Percentiles rank a stretch among this genome's conserved stretches.
Conservation (phyloP, 2,888 invertebrate genomes). For the Herminia tarsipennalis region DNA sequence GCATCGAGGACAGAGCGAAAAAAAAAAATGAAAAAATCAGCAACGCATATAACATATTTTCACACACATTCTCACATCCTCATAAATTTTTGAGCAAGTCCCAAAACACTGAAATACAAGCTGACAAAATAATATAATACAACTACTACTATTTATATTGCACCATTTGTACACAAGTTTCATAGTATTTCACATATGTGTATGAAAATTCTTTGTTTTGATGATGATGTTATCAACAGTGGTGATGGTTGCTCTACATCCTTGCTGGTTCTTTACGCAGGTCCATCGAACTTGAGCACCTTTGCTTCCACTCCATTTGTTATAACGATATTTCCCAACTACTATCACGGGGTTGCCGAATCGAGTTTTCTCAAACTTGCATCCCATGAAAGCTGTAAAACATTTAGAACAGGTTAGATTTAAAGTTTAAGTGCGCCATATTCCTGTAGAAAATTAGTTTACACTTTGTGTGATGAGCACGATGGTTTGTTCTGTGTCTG, state of each 20-base stretch:
- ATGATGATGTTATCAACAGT: conserved; percentile 51
- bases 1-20: no score
- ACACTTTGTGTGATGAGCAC: no score
- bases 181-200: conserved; percentile 30
- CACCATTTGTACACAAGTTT: not conserved
- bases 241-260: conserved; percentile 54
- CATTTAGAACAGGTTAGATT: no score
- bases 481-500: no score
- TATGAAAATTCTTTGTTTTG: conserved; percentile 44
- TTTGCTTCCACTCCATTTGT: conserved; percentile 45
- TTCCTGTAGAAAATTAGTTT: no score
- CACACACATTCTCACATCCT: no score
- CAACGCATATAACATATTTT: no score
- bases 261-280: conserved; percentile 47
- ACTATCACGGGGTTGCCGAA: conserved; percentile 71
- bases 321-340: conserved; percentile 49
- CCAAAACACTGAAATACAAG: no score
- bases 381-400: conserved; percentile 21
- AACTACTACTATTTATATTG: not conserved
- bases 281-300: conserved; percentile 50
- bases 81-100: no score
- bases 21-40: no score
- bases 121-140: not conserved
- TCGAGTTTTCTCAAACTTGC: conserved; percentile 55
- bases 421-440: no score